A percentile compares a stretch with the other conserved stretches of the same genome.
phyloP scores from a whole-genome alignment of 2,888 invertebrate species.

The Crematogaster levior region DNA sequence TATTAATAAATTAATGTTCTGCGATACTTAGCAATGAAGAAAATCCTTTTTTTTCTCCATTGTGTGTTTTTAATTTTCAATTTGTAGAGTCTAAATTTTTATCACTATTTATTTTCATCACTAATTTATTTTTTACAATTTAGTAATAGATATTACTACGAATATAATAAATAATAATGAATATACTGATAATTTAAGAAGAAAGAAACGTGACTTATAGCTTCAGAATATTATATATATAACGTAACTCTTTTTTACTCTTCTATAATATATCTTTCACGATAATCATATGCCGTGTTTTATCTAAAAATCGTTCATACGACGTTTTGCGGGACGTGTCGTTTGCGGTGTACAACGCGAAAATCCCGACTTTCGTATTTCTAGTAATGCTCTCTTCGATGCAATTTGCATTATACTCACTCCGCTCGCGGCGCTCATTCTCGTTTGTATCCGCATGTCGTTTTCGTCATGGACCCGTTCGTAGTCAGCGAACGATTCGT shows the following conservation, averaged over 20 bases:
- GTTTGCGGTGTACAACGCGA: neutral
- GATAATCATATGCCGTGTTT: neutral
- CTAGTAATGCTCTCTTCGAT: slow-evolving; percentile 31
- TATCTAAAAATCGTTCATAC: neutral
- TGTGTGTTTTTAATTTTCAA: neutral
- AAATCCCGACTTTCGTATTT: slow-evolving; percentile 28
- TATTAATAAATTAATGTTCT: no score
- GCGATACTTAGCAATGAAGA: neutral
- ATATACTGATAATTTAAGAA: neutral
- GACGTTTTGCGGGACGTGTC: slow-evolving; percentile 1
- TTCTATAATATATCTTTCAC: neutral
- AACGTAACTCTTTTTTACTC: neutral
- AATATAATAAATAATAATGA: no score
- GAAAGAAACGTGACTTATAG: neutral
- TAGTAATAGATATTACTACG: neutral
- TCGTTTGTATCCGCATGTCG: slow-evolving; percentile 38
- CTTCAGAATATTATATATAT: neutral
- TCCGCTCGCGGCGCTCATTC: slow-evolving; percentile 33
- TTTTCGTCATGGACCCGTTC: slow-evolving; percentile 33
- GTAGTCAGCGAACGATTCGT: slow-evolving; percentile 38
- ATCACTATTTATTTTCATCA: no score
- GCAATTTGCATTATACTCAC: slow-evolving; percentile 23
- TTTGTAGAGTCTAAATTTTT: neutral
- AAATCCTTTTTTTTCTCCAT: neutral
- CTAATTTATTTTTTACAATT: neutral